Conservation (phyloP, 2,113 vertebrate species). For the human region DNA sequence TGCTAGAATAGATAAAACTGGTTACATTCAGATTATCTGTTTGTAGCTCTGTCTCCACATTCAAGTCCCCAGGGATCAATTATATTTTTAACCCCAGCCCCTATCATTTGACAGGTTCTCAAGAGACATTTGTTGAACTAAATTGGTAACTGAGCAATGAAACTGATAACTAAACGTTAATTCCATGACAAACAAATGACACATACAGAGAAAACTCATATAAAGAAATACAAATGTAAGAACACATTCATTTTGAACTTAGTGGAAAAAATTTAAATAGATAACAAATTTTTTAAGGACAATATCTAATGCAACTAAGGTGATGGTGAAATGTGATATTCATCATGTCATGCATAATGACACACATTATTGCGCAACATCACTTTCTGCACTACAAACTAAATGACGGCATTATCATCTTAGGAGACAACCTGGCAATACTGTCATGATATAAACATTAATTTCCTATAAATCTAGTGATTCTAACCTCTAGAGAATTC, state of each 20-base stretch:
- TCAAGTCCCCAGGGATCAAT: not conserved
- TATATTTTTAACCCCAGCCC: not conserved
- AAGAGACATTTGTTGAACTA: not conserved
- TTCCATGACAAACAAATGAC: not conserved
- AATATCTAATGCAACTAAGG: too few species aligned
- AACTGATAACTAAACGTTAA: not conserved
- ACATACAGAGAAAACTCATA: not conserved
- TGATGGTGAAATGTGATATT: not conserved
- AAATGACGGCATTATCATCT: not conserved
- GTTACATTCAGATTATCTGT: not conserved
- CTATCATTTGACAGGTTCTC: not conserved
- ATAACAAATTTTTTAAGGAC: not conserved
- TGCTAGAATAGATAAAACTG: not conserved
- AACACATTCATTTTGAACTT: not conserved
- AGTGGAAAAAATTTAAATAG: not conserved
- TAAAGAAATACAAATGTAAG: not conserved
- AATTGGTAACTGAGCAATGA: not conserved
- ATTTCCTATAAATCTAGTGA: not conserved
- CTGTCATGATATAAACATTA: not conserved
- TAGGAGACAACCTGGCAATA: not conserved
- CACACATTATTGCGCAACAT: fast-evolving
- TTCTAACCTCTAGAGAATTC: not conserved
- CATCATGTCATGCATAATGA: fast-evolving
- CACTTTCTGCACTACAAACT: not conserved
- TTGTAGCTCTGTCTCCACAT: not conserved